Conservation (phyloP, 1,140 invertebrate species). For the Heliconius congener region DNA sequence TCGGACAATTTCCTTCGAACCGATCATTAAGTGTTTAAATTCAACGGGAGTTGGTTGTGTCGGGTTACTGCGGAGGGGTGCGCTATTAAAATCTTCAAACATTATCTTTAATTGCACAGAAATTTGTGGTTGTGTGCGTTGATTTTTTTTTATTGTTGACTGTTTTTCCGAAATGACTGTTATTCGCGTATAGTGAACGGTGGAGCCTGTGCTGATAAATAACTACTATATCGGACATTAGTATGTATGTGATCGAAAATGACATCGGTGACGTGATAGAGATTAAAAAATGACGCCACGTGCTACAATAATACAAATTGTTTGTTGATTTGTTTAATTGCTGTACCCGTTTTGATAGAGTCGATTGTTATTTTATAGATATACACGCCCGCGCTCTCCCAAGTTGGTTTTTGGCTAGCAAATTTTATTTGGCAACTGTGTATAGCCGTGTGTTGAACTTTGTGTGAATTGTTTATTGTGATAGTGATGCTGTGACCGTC, state of each 20-base stretch:
- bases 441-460: slow-evolving; percentile 29
- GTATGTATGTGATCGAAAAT: slow-evolving; percentile 54
- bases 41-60: slow-evolving; percentile 80
- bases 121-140: slow-evolving; percentile 77
- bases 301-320: slow-evolving; percentile 53
- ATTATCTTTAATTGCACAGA: slow-evolving; percentile 80
- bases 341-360: slow-evolving; percentile 47
- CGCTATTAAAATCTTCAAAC: slow-evolving; percentile 81
- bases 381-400: background rate
- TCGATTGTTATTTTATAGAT: background rate
- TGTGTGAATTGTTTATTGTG: slow-evolving; percentile 60
- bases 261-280: slow-evolving; percentile 70
- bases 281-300: slow-evolving; percentile 65
- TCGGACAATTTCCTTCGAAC: slow-evolving; percentile 79
- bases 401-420: background rate
- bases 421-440: slow-evolving; percentile 22
- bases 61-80: slow-evolving; percentile 77
- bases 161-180: slow-evolving; percentile 73
- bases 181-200: slow-evolving; percentile 64
- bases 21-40: slow-evolving; percentile 81
- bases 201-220: slow-evolving; percentile 52
- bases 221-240: slow-evolving; percentile 27
- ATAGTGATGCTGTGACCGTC: slow-evolving; percentile 65
- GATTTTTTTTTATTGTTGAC: slow-evolving; percentile 64
- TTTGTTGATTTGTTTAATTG: slow-evolving; percentile 60